Conservation (phyloP, 2,888 invertebrate species). For the Malachius bipustulatus region DNA sequence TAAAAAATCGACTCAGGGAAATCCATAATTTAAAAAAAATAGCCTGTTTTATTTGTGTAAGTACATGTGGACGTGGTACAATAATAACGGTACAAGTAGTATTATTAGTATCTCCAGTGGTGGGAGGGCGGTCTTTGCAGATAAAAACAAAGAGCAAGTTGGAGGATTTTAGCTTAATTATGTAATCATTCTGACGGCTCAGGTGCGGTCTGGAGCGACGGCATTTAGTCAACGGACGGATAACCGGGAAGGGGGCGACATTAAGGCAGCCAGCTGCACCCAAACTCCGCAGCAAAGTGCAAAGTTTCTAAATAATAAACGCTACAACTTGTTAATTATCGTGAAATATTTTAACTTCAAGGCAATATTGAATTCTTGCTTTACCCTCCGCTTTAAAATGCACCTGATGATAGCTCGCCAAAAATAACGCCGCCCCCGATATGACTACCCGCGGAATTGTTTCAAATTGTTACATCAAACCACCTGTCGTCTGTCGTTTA, state of each 20-base stretch:
- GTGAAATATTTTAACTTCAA: slow-evolving; percentile 1
- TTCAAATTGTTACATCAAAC: too few relatives aligned
- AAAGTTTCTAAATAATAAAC: slow-evolving; percentile 34
- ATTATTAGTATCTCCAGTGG: too few relatives aligned
- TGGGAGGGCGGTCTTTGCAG: too few relatives aligned
- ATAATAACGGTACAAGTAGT: too few relatives aligned
- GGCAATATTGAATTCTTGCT: background rate
- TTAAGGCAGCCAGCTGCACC: slow-evolving; percentile 21
- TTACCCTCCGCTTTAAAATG: background rate
- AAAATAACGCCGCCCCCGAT: too few relatives aligned
- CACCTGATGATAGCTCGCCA: background rate
- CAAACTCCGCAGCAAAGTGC: slow-evolving; percentile 29
- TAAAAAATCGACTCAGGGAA: too few relatives aligned
- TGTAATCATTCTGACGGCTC: slow-evolving; percentile 2
- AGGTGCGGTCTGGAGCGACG: slow-evolving; percentile 9
- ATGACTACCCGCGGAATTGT: too few relatives aligned
- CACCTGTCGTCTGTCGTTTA: too few relatives aligned
- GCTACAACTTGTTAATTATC: slow-evolving; percentile 23
- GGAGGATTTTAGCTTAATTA: background rate
- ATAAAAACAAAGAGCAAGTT: too few relatives aligned
- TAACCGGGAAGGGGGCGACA: background rate
- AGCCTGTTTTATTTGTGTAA: too few relatives aligned
- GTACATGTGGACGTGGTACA: too few relatives aligned
- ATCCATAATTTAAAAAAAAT: too few relatives aligned
- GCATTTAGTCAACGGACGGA: background rate